These are phyloP conservation scores for Onthophagus taurus DNA, from an alignment of 1,140 invertebrate species.

Conservation along the genomic window DNA sequence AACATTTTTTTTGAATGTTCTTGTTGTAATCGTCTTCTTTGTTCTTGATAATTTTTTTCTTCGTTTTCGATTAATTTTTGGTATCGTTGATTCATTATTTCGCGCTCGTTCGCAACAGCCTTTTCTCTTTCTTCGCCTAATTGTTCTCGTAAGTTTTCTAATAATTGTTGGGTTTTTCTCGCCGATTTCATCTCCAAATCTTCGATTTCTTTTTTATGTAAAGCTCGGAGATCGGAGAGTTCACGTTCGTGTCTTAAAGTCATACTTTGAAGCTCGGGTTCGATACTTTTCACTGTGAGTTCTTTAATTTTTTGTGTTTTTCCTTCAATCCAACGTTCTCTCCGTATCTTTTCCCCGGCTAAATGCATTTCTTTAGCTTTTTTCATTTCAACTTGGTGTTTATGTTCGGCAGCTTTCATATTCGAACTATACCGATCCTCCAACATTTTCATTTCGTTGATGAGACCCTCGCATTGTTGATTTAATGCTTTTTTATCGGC, in stretches of 20 bases:
- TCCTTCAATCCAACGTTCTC: slow-evolving; percentile 57
- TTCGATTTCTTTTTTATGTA: slow-evolving; percentile 50
- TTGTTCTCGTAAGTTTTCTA: slow-evolving; percentile 40
- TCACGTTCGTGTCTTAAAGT: slow-evolving; percentile 51
- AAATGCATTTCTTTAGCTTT: slow-evolving; percentile 51
- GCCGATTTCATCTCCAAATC: slow-evolving; percentile 46
- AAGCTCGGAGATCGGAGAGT: slow-evolving; percentile 45
- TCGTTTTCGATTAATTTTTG: slow-evolving; percentile 46
- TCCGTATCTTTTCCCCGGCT: slow-evolving; percentile 55
- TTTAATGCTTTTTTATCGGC: slow-evolving; percentile 55
- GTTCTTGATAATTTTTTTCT: slow-evolving; percentile 44
- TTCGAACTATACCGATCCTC: slow-evolving; percentile 41
- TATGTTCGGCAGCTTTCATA: slow-evolving; percentile 50
- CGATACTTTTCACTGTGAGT: slow-evolving; percentile 62
- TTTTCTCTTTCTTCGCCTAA: slow-evolving; percentile 41
- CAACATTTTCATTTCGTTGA: slow-evolving; percentile 46
- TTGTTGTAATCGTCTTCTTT: slow-evolving; percentile 40
- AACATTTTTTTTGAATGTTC: slow-evolving; percentile 39
- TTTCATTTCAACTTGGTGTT: slow-evolving; percentile 52
- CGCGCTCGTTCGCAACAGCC: slow-evolving; percentile 43
- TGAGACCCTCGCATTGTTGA: slow-evolving; percentile 53
- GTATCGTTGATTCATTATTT: slow-evolving; percentile 40
- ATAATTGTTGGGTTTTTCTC: slow-evolving; percentile 45
- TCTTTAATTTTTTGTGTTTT: slow-evolving; percentile 67
- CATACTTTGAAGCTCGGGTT: slow-evolving; percentile 59